Evolutionary conservation across 37 sponge, comb jelly and placozoan genomes (phyloP), one percentile per base, ranked within the genome.

Genomic region (Axinella damicornis): DNA sequence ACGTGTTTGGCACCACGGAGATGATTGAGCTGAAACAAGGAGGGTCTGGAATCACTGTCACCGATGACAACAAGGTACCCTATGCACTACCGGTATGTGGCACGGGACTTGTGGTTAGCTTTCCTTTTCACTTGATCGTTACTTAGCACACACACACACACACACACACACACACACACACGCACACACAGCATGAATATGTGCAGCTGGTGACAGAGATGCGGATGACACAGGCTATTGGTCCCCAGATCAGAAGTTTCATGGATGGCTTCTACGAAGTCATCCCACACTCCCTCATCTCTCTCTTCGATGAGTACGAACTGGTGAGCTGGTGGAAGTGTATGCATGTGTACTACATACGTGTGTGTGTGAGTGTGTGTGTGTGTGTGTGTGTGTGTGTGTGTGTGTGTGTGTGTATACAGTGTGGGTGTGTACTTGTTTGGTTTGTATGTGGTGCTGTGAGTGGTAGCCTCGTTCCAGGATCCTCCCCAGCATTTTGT

Each of bases 231-330:
- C 84, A 92, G 34, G 98, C 94, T 16, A 98, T 98, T 66, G 88
- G 89, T 1, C 78, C 40, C 1, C 98, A 98, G 82, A 98, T 98
- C 34, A 59, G 73, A 24, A 88, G 90, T 62, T 98, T 98, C 86
- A 72, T 93, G 65, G 92, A 88, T 16, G 98, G 98, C 5, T 95
- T 98, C 80, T 85, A 98, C 77, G 92, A 91, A 63, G 69, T 95
- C n/a, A 87, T 98, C 24, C 98, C 98, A 20, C 91, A 87, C 57
- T 74, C 82, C 1, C 83, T 98, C 14, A 85, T 98, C 35, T 86
- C 94, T n/a, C 86, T 98, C 41, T 98, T 98, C 74, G 90, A 95
- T 69, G 98, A 95, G 76, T 92, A 93, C 75, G 98, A 98, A 82
- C 89, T 98, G 79, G 95, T 94, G 41, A 76, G 94, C 73, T 15